A percentile compares a stretch with the other conserved stretches of the same genome.
These are phyloP conservation scores for Nipponia nippon DNA, from an alignment of 2,113 vertebrate species.

Conservation along the genomic window DNA sequence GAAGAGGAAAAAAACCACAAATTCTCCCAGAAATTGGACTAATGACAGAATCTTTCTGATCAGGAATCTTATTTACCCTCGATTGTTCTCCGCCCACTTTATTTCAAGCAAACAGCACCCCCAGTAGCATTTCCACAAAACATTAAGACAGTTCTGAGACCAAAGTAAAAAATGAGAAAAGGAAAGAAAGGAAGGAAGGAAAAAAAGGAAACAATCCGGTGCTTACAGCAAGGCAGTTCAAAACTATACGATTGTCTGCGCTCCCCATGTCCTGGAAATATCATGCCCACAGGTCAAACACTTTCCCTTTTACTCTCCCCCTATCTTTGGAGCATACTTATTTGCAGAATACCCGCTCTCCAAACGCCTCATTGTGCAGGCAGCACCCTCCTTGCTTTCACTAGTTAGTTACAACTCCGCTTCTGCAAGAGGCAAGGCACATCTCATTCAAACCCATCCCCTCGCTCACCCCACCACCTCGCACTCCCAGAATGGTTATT, in stretches of 20 bases:
- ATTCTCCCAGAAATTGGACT: neutral
- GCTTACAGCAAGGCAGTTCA: slow-evolving; percentile 6
- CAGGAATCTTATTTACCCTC: slow-evolving; percentile 33
- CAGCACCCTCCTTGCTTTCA: slow-evolving; percentile 20
- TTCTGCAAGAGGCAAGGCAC: slow-evolving; percentile 55
- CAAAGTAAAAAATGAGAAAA: neutral
- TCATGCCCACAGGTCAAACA: slow-evolving; percentile 41
- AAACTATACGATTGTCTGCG: neutral
- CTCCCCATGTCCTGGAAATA: slow-evolving; percentile 53
- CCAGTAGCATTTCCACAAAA: slow-evolving; percentile 27
- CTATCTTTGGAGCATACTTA: neutral
- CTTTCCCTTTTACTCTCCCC: neutral
- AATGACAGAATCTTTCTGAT: slow-evolving; percentile 33
- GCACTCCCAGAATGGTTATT: slow-evolving; percentile 30
- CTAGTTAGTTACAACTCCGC: slow-evolving; percentile 40
- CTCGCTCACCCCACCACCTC: neutral
- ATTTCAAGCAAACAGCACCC: slow-evolving; percentile 62
- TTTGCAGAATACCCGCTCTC: slow-evolving; percentile 32
- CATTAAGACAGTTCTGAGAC: slow-evolving; percentile 47
- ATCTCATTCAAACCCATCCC: slow-evolving; percentile 28
- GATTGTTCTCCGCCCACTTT: slow-evolving; percentile 46
- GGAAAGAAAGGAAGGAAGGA: neutral
- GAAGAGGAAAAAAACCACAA: neutral
- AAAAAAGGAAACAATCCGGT: neutral
- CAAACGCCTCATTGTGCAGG: slow-evolving; percentile 21